A percentile compares a stretch with the other conserved stretches of the same genome.
Conservation (phyloP, 2,113 vertebrate genomes). For the Oryzias curvinotus region DNA sequence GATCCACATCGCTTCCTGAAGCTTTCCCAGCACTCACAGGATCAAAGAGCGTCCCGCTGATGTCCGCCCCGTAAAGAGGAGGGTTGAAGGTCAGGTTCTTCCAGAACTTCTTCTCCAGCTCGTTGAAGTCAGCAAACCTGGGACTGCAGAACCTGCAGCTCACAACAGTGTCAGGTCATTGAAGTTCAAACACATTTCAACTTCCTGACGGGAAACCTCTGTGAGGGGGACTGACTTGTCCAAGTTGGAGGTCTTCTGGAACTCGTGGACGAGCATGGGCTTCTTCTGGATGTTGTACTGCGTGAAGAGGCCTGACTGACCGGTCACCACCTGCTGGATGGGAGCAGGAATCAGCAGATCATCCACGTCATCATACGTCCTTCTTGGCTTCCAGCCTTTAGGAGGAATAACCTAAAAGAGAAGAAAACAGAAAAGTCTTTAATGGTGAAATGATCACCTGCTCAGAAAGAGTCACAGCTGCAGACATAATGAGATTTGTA, state of each 20-base stretch:
- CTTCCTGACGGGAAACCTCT: background rate
- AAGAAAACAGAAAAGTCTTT: background rate
- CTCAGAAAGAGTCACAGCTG: no score
- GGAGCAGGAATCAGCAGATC: constrained; percentile 94
- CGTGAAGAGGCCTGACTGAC: constrained; percentile 96
- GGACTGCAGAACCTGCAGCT: constrained; percentile 89
- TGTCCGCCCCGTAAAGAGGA: constrained; percentile 93
- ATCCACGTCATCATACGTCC: constrained; percentile 90
- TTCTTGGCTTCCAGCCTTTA: constrained; percentile 91
- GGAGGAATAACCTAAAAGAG: constrained; percentile 87
- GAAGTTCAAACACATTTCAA: background rate
- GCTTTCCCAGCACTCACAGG: constrained; percentile 73
- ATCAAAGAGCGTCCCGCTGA: constrained; percentile 93
- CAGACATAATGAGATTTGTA: no score
- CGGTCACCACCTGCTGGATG: constrained; percentile 96
- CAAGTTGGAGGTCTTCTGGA: constrained; percentile 89
- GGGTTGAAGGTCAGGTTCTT: constrained; percentile 96
- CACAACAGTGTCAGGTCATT: constrained; percentile 1
- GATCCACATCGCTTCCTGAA: background rate
- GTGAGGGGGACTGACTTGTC: constrained; percentile 83
- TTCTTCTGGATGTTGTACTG: constrained; percentile 99
- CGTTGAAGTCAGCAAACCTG: constrained; percentile 88
- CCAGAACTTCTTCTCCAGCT: constrained; percentile 97
- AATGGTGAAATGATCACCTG: no score
- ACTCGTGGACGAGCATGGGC: constrained; percentile 93